Evolutionary conservation across 1,140 invertebrate genomes (phyloP).

Genomic region (Dreissena polymorpha): DNA sequence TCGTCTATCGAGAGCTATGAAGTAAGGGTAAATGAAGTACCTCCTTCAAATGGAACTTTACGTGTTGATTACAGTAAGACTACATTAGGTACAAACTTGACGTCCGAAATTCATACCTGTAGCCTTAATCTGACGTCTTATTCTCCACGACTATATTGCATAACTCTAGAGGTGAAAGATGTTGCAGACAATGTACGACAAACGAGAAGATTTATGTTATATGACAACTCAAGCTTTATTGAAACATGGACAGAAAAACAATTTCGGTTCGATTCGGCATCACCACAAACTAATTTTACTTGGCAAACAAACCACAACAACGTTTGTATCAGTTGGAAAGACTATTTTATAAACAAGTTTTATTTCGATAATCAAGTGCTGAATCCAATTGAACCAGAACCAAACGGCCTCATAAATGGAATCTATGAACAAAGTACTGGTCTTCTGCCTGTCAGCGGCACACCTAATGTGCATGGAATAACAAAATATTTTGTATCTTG

Average conservation of each 20-base stretch:
- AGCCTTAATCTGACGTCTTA: constrained; percentile 10
- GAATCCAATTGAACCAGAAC: constrained; percentile 35
- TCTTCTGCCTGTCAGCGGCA: constrained; percentile 54
- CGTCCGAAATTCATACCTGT: background rate
- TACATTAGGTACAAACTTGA: no score
- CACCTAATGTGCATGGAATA: constrained; percentile 63
- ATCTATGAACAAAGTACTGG: constrained; percentile 63
- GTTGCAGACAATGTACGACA: constrained; percentile 20
- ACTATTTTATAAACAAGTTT: constrained; percentile 24
- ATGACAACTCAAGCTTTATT: constrained; percentile 1
- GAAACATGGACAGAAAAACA: background rate
- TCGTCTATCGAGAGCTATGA: constrained; percentile 11
- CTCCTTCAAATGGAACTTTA: background rate
- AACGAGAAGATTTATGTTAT: constrained; percentile 15
- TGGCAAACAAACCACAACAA: constrained; percentile 32
- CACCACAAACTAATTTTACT: background rate
- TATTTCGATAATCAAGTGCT: constrained; percentile 44
- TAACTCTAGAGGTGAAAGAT: constrained; percentile 30
- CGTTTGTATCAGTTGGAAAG: constrained; percentile 20
- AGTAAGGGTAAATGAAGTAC: constrained; percentile 1
- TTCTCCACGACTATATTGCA: background rate
- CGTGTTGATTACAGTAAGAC: no score
- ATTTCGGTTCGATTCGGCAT: background rate
- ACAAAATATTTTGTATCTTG: constrained; percentile 17
- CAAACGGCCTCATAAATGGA: constrained; percentile 31